Percentiles rank a stretch among this genome's conserved stretches.
phyloP scores from a whole-genome alignment of 2,888 invertebrate genomes.

The Agrilus cyanescens region DNA sequence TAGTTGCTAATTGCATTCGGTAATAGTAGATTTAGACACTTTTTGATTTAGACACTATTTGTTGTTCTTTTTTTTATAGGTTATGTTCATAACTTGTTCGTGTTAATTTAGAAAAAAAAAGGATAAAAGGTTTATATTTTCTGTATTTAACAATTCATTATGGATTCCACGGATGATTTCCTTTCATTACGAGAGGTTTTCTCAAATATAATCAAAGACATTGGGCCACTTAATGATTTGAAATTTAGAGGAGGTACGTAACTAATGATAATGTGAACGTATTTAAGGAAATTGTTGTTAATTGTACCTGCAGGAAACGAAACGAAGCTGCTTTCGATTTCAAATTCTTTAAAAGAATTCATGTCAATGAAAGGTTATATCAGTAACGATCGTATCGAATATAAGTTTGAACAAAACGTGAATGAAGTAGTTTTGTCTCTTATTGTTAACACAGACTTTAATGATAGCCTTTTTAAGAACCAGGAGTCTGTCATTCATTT shows the following conservation, averaged over 20 bases:
- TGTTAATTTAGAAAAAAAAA: too few relatives aligned
- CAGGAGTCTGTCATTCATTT: slow-evolving; percentile 26
- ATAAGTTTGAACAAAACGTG: slow-evolving; percentile 9
- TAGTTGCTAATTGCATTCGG: too few relatives aligned
- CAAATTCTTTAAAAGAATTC: slow-evolving; percentile 4
- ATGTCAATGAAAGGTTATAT: background rate
- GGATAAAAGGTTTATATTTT: too few relatives aligned
- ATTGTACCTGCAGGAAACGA: slow-evolving; percentile 22
- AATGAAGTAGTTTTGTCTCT: slow-evolving; percentile 20
- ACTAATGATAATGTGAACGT: background rate
- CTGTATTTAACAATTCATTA: slow-evolving; percentile 6
- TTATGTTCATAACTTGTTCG: too few relatives aligned
- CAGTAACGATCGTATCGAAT: slow-evolving; percentile 1
- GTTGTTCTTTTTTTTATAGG: too few relatives aligned
- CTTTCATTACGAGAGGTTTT: slow-evolving; percentile 26
- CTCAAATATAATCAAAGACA: slow-evolving; percentile 18
- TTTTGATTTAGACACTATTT: too few relatives aligned
- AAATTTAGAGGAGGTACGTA: slow-evolving; percentile 26
- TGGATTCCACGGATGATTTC: slow-evolving; percentile 27
- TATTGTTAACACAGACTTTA: slow-evolving; percentile 27
- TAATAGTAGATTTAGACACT: too few relatives aligned
- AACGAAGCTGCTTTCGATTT: slow-evolving; percentile 18
- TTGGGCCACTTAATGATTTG: slow-evolving; percentile 25
- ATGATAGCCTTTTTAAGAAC: slow-evolving; percentile 14
- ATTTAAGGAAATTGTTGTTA: background rate